A percentile compares a stretch with the other conserved stretches of the same genome.
Evolutionary conservation across 2,888 invertebrate species (phyloP).

Genomic region (Gortyna flavago): DNA sequence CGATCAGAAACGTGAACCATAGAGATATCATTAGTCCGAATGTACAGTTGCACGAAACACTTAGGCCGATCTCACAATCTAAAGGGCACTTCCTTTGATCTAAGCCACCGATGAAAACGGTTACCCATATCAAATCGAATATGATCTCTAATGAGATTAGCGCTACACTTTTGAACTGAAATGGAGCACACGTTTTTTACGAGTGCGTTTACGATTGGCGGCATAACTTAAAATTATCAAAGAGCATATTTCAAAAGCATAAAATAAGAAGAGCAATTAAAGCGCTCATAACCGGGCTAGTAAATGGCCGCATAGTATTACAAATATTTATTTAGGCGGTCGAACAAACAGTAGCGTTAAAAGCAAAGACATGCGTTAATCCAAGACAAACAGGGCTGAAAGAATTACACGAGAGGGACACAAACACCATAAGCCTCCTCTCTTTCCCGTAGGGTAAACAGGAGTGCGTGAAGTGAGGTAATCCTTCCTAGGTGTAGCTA

Average conservation of each 20-base stretch:
- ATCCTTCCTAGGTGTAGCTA: constrained; percentile 80
- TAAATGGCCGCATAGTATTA: constrained; percentile 83
- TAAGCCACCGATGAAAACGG: constrained; percentile 75
- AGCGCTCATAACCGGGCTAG: constrained; percentile 83
- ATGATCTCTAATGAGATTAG: constrained; percentile 79
- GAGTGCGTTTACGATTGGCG: constrained; percentile 81
- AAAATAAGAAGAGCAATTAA: constrained; percentile 87
- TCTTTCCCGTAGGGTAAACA: constrained; percentile 81
- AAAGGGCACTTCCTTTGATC: constrained; percentile 78
- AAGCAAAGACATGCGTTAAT: constrained; percentile 89
- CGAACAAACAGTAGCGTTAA: constrained; percentile 87
- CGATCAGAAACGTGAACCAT: constrained; percentile 88
- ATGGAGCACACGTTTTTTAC: constrained; percentile 74
- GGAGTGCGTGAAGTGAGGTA: constrained; percentile 83
- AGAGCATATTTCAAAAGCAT: constrained; percentile 83
- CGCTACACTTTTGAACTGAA: constrained; percentile 74
- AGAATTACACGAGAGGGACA: constrained; percentile 86
- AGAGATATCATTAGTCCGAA: constrained; percentile 84
- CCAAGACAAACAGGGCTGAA: constrained; percentile 87
- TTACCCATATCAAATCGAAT: constrained; percentile 78
- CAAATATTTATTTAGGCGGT: constrained; percentile 86
- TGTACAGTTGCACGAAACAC: constrained; percentile 85
- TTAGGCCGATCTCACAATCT: constrained; percentile 79
- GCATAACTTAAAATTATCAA: constrained; percentile 80
- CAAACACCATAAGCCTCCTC: constrained; percentile 81